phyloP scores from a whole-genome alignment of 2,113 vertebrate genomes.

The Talpa occidentalis region DNA sequence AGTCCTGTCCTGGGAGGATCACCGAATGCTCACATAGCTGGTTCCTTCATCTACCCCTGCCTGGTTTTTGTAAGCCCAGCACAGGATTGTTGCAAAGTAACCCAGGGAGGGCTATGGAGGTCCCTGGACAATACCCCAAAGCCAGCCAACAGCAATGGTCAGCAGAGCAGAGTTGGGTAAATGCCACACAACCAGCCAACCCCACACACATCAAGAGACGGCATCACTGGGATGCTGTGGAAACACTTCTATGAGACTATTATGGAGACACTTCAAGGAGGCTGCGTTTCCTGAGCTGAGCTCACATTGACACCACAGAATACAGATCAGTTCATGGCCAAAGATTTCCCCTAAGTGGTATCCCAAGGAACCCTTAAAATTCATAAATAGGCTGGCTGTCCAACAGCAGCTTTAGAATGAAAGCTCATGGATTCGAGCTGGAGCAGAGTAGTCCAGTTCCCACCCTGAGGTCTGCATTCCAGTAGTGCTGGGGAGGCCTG shows the following conservation, averaged over 20 bases:
- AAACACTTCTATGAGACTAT: not conserved
- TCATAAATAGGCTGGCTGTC: not conserved
- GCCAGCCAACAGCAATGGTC: not conserved
- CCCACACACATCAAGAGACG: not conserved
- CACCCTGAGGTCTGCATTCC: not conserved
- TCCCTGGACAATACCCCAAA: not conserved
- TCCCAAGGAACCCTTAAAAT: not conserved
- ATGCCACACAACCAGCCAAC: not conserved
- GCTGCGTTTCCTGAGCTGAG: not conserved
- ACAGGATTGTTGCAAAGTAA: not conserved
- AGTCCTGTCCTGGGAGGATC: not conserved
- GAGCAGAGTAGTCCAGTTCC: not conserved
- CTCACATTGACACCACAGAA: not conserved
- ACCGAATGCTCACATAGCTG: too few species aligned
- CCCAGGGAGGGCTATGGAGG: not conserved
- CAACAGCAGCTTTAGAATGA: not conserved
- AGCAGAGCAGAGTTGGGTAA: not conserved
- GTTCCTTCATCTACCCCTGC: not conserved
- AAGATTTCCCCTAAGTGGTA: not conserved
- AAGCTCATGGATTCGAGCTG: not conserved
- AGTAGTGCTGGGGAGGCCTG: not conserved
- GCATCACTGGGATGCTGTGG: too few species aligned
- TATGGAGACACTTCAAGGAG: not conserved
- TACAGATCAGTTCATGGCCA: not conserved
- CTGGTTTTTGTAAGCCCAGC: not conserved